Evolutionary conservation across 2,888 invertebrate genomes (phyloP), one percentile per base, ranked within the genome.

Genomic region (Bedellia somnulentella): DNA sequence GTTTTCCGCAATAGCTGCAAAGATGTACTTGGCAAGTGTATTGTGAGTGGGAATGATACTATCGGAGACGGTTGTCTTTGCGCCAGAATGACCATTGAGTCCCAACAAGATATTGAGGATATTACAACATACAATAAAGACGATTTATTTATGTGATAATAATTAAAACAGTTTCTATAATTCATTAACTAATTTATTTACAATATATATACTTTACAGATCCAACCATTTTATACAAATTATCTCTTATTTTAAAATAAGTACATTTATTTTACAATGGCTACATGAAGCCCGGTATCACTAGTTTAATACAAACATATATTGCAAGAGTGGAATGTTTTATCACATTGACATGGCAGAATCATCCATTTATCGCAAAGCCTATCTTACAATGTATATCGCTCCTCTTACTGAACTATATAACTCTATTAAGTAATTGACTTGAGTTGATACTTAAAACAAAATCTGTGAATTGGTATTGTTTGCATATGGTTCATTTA

Each of bases 221-320:
- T 57, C 71, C 61, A 71, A 73, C 73, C 73, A 73, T 73, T 53
- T 66, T 67, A 71, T 73, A 75, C 73, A 75, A 70, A 63, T 68
- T 68, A 70, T 64, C 60, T 61, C 67, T 71, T 67, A 73, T 62
- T 63, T 67, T 71, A 71, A 64, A 63, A 66, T 46, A 61, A 42
- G 57, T 10, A 12, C 15, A 24, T 58, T 52, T 64, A 66, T 64
- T 61, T 61, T 71, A 71, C 70, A 71, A 60, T 70, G 61, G 68
- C 63, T 61, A 61, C 54, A 52, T 46, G 48, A 54, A 49, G 5
- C n/a, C 9, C 12, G 12, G 41, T 52, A 63, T 57, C 46, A 58
- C 58, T 63, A 58, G 59, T 46, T 39, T 37, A 40, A 45, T 46
- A 46, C n/a, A 46, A 42, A 43, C 55, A 57, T 49, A 52, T 50